These are phyloP conservation scores for Dicrurus megarhynchus DNA, from an alignment of 2,113 vertebrate species.

Conservation along the genomic window DNA sequence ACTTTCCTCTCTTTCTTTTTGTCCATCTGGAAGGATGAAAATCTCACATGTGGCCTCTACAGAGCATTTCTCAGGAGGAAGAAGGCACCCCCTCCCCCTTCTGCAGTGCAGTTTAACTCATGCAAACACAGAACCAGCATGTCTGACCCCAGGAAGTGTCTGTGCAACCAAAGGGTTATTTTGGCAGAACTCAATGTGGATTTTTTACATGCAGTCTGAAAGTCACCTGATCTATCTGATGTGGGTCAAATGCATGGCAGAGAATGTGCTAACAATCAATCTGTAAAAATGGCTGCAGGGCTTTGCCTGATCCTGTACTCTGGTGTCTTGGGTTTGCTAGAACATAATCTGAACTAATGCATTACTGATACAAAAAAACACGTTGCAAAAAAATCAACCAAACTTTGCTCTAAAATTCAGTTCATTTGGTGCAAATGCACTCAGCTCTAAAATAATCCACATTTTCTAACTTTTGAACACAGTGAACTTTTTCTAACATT, in stretches of 20 bases:
- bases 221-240: not conserved
- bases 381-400: not conserved
- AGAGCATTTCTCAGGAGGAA: not conserved
- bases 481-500: not conserved
- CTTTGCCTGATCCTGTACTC: not conserved
- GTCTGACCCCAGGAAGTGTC: not conserved
- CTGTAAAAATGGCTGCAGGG: not conserved
- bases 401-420: not conserved
- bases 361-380: not conserved
- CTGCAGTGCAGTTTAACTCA: not conserved
- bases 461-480: not conserved
- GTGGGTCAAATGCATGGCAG: not conserved
- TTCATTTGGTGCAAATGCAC: not conserved
- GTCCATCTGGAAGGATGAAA: not conserved
- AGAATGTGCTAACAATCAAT: not conserved
- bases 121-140: not conserved
- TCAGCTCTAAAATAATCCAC: not conserved
- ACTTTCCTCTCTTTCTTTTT: not conserved
- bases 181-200: not conserved
- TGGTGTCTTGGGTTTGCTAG: not conserved
- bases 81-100: not conserved
- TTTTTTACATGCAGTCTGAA: not conserved
- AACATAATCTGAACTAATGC: not conserved
- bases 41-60: not conserved
- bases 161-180: not conserved